phyloP scores from a whole-genome alignment of 2,888 invertebrate genomes.

The Drosophila buzzatii region DNA sequence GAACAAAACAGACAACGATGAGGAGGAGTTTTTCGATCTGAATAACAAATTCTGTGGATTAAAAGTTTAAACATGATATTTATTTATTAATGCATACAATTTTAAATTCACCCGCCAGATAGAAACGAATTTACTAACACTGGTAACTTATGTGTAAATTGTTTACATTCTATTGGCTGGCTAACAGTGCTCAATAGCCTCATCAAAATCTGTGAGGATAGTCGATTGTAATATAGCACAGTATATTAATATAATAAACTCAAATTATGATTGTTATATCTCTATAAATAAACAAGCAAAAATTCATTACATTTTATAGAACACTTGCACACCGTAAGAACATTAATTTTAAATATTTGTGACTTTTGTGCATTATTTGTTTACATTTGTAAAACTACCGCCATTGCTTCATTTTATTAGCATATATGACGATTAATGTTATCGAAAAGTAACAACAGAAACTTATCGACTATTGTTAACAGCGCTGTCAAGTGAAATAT shows the following conservation, averaged over 20 bases:
- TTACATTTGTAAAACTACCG: slow-evolving; percentile 5
- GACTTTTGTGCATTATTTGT: background rate
- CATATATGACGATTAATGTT: background rate
- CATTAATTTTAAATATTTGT: background rate
- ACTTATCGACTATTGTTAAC: slow-evolving; percentile 4
- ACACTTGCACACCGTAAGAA: no score
- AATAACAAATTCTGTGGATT: slow-evolving; percentile 84
- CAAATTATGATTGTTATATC: no score
- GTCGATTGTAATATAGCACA: background rate
- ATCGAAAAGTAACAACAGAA: background rate
- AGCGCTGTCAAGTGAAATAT: slow-evolving; percentile 3
- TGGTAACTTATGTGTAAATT: background rate
- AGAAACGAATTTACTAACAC: no score
- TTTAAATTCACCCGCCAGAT: slow-evolving; percentile 23
- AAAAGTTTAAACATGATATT: slow-evolving; percentile 48
- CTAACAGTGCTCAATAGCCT: background rate
- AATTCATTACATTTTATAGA: no score
- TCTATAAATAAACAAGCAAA: no score
- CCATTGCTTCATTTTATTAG: no score
- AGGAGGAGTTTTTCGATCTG: slow-evolving; percentile 81
- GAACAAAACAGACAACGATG: slow-evolving; percentile 56
- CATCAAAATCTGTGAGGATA: background rate
- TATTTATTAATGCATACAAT: background rate
- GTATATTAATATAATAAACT: background rate
- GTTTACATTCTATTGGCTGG: background rate